Evolutionary conservation across 1,140 invertebrate species (phyloP), one percentile per base, ranked within the genome.

Genomic region (Centruroides vittatus): DNA sequence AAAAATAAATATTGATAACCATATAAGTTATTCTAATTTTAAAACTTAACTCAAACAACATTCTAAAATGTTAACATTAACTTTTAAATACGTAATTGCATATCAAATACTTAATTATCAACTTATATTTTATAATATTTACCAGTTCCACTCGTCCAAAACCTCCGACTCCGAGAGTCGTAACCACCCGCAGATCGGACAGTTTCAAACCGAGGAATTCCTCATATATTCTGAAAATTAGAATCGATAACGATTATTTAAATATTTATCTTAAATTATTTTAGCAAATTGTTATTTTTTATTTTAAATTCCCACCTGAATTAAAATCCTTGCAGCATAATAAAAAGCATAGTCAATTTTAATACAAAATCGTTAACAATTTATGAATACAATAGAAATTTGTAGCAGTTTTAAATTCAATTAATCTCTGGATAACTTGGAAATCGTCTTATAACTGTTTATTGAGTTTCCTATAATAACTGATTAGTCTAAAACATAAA

Each of bases 121-220:
- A 49, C 48, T 49, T 10, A 49, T 10, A 49, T 49, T 51, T n/a
- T 34, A 51, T 51, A 13, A 12, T 4, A 53, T 91, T 86, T 5
- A 98, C 94, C 64, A 99, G 76, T 76, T 98, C 95, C 0, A 98
- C 96, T 48, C 94, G 80, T 36, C 96, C 95, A 72, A 99, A 99
- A 12, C 96, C 96, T 47, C 96, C 93, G 1, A 93, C 83, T 11
- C 93, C 93, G 61, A 98, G 77, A 0, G 91, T 96, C 3, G 84
- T 82, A 46, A 91, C 76, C n/a, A 84, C 81, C 66, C 87, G 82
- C 41, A 99, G 77, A 75, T 99, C 92, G 50, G 84, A 82, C 5
- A 99, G 78, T 67, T 86, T 81, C 1, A 97, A 78, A 51, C 84
- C 80, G 49, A 82, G 81, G 76, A 90, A 94, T 74, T 93, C 89